A percentile compares a stretch with the other conserved stretches of the same genome.
phyloP scores from a whole-genome alignment of 2,797 vertebrate genomes.

The Enteromius paludinosus region DNA sequence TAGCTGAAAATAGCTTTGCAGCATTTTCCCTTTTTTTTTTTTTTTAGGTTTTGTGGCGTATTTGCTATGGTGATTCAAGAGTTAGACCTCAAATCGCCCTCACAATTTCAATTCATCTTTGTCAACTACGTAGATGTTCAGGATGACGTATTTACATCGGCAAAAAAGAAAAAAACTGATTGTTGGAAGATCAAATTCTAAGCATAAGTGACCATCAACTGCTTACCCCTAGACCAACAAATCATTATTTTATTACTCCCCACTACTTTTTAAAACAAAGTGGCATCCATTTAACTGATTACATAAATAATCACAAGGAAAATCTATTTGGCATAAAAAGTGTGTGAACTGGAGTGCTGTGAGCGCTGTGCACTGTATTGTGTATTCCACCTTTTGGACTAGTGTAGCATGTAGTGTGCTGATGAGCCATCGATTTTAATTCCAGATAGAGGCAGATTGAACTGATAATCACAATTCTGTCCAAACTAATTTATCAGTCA shows the following conservation, averaged over 20 bases:
- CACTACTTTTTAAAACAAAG: conserved; percentile 15
- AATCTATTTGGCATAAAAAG: neutral
- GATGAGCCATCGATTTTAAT: conserved; percentile 63
- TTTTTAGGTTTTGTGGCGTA: neutral
- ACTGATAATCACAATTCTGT: conserved; percentile 59
- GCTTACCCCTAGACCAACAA: neutral
- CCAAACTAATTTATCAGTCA: conserved; percentile 63
- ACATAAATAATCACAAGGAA: conserved; percentile 13
- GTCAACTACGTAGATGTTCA: neutral
- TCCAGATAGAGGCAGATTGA: conserved; percentile 60
- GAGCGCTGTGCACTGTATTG: conserved; percentile 10
- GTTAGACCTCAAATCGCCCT: neutral
- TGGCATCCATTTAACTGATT: conserved; percentile 9
- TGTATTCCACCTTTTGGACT: conserved; percentile 33
- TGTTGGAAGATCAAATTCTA: neutral
- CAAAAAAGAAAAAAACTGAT: neutral
- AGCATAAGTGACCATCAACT: neutral
- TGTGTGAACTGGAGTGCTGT: neutral
- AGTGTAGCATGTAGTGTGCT: conserved; percentile 49
- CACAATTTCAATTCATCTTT: neutral
- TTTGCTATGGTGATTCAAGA: neutral
- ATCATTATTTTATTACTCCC: neutral
- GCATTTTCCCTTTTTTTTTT: neutral
- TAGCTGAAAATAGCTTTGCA: neutral
- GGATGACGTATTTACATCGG: neutral